Percentiles rank a stretch among this genome's conserved stretches.
These are phyloP conservation scores for Harpagifer antarcticus DNA, from an alignment of 2,797 vertebrate genomes.

Conservation along the genomic window DNA sequence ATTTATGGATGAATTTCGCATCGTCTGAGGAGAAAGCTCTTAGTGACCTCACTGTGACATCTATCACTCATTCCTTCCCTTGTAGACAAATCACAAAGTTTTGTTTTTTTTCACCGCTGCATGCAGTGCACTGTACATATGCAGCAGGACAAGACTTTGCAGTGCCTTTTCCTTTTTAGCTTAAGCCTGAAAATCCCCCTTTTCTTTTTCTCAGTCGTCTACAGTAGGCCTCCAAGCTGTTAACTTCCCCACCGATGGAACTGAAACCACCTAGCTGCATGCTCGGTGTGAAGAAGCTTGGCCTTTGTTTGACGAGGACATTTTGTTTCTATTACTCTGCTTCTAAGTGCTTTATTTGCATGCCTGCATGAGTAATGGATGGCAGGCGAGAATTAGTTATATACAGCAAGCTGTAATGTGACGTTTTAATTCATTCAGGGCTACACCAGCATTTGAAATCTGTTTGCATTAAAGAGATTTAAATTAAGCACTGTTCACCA, in stretches of 20 bases:
- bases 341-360: slow-evolving; percentile 62
- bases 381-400: slow-evolving; percentile 45
- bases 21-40: slow-evolving; percentile 7
- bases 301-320: slow-evolving; percentile 25
- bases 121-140: slow-evolving; percentile 69
- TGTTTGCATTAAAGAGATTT: slow-evolving; percentile 36
- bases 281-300: slow-evolving; percentile 42
- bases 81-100: slow-evolving; percentile 17
- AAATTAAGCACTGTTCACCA: slow-evolving; percentile 13
- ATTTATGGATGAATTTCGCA: slow-evolving; percentile 23
- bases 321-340: slow-evolving; percentile 26
- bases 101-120: slow-evolving; percentile 43
- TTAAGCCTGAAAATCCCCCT: slow-evolving; percentile 34
- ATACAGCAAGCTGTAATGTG: slow-evolving; percentile 58
- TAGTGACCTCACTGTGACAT: slow-evolving; percentile 47
- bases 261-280: slow-evolving; percentile 56
- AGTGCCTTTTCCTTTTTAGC: slow-evolving; percentile 78
- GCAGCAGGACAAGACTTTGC: slow-evolving; percentile 65
- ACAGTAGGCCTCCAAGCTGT: slow-evolving; percentile 28
- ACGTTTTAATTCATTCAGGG: slow-evolving; percentile 46
- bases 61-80: slow-evolving; percentile 38
- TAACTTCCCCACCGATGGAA: slow-evolving; percentile 10
- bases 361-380: slow-evolving; percentile 67
- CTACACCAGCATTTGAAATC: slow-evolving; percentile 44
- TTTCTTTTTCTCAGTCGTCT: slow-evolving; percentile 4